Evolutionary conservation across 2,888 invertebrate genomes (phyloP), one percentile per base, ranked within the genome.

Genomic region (Uloborus plumipes): DNA sequence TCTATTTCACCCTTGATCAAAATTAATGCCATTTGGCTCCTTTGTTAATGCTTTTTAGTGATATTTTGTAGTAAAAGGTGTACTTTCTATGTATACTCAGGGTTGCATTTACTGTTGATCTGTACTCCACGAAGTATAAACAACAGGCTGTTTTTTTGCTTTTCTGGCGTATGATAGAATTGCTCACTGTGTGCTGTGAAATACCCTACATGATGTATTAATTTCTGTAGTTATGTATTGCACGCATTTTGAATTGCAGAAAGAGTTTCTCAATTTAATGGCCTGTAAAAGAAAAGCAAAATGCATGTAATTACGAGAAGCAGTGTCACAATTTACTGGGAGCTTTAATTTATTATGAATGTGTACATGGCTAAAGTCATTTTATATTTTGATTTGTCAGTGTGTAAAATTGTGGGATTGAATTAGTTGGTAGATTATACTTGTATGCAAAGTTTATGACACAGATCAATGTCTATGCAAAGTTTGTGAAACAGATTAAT

Each of bases 261-360:
- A 39, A 11, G 39, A 39, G 39, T 7, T 39, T 39, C 39, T 39
- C 9, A 11, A 31, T 31, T 39, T 7, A 3, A n/a, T 59, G n/a
- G 9, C 14, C 22, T 9, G 39, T 47, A 64, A 18, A 18, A 26
- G 47, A 47, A 26, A 47, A 22, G 55, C 26, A 51, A 65, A 58
- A 13, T 77, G 70, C 70, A 61, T 11, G 53, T 64, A 53, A 66
- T 13, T 13, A 53, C 18, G 53, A 64, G 50, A 65, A 69, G 18
- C 47, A 31, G 26, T 53, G 50, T 76, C 53, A 50, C 31, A 53
- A 58, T 69, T 70, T 70, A 26, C 62, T 71, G 77, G 64, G 70
- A 71, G 77, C 77, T 77, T 70, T 77, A 77, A 78, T 78, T 76
- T 78, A 72, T 67, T 59, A 49, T 71, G 18, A 51, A 55, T 70